phyloP scores from a whole-genome alignment of 2,797 vertebrate genomes.

The Myotis vivesi region DNA sequence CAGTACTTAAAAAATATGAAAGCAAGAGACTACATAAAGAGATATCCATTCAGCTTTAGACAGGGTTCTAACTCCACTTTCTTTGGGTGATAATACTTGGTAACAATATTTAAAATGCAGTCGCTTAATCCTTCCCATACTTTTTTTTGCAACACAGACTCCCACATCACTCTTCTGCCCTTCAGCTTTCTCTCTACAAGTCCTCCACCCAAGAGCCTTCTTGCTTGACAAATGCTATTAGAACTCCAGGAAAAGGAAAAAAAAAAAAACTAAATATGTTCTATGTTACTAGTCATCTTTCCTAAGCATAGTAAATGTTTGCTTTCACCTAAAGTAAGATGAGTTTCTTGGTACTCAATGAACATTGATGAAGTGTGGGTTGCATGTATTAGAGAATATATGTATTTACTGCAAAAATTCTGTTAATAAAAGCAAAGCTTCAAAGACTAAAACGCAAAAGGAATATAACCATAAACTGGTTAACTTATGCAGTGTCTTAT shows the following conservation, averaged over 20 bases:
- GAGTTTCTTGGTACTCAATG: neutral
- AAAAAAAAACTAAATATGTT: constrained; percentile 41
- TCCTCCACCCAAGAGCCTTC: neutral
- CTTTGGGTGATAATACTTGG: neutral
- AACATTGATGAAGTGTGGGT: neutral
- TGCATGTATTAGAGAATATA: neutral
- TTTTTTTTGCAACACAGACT: neutral
- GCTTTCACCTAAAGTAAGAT: constrained; percentile 5
- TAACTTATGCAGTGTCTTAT: constrained; percentile 14
- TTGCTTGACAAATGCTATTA: constrained; percentile 2
- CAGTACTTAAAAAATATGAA: neutral
- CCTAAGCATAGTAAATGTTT: constrained; percentile 32
- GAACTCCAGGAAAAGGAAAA: constrained; percentile 28
- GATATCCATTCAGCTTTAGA: neutral
- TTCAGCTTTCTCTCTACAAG: constrained; percentile 19
- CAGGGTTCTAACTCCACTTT: neutral
- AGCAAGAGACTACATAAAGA: constrained; percentile 39
- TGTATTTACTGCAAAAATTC: constrained; percentile 7
- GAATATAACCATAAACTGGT: constrained; percentile 13
- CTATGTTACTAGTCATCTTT: constrained; percentile 1
- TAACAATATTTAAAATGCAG: constrained; percentile 45
- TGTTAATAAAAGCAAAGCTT: constrained; percentile 38
- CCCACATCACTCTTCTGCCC: neutral
- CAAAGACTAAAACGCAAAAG: constrained; percentile 51
- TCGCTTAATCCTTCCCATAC: neutral